These are phyloP conservation scores for Hydractinia symbiolongicarpus DNA, from an alignment of 30 jellyfish, hydroid and myxozoan species.

Conservation along the genomic window DNA sequence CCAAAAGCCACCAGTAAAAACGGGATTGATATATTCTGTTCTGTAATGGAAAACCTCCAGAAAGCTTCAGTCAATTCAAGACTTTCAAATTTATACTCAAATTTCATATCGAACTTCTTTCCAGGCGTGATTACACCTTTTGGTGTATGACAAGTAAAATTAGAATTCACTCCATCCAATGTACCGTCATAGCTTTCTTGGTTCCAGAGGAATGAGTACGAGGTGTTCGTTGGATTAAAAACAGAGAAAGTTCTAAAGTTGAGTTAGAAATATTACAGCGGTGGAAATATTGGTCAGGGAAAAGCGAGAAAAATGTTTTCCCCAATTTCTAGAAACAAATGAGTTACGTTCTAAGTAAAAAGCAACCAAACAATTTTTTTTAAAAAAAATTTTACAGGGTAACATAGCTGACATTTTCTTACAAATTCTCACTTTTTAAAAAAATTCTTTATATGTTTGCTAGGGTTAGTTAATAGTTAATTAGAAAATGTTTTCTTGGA, in stretches of 20 bases:
- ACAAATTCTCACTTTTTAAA: no score
- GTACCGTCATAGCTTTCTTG: slow-evolving; percentile 33
- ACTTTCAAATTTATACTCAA: slow-evolving; percentile 61
- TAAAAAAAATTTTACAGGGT: no score
- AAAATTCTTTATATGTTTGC: no score
- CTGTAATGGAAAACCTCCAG: slow-evolving; percentile 69
- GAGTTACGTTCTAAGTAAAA: no score
- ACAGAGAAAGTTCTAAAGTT: slow-evolving; percentile 58
- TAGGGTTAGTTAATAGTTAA: no score
- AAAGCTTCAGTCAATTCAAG: slow-evolving; percentile 68
- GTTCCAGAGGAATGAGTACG: slow-evolving; percentile 65
- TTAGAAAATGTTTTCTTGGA: no score
- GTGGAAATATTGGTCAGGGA: not conserved
- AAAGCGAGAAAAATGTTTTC: not conserved
- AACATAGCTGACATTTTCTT: no score
- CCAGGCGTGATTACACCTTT: slow-evolving; percentile 68
- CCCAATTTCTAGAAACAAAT: no score
- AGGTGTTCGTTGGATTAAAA: slow-evolving; percentile 69
- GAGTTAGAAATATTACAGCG: not conserved
- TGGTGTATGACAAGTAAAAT: slow-evolving; percentile 55
- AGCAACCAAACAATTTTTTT: no score
- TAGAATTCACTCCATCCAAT: slow-evolving; percentile 7
- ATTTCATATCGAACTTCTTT: slow-evolving; percentile 59
- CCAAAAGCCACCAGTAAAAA: slow-evolving; percentile 76
- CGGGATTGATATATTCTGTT: slow-evolving; percentile 72